Base-by-base conservation (phyloP, 2,113 vertebrate genomes). In the Chloebia gouldiae region DNA sequence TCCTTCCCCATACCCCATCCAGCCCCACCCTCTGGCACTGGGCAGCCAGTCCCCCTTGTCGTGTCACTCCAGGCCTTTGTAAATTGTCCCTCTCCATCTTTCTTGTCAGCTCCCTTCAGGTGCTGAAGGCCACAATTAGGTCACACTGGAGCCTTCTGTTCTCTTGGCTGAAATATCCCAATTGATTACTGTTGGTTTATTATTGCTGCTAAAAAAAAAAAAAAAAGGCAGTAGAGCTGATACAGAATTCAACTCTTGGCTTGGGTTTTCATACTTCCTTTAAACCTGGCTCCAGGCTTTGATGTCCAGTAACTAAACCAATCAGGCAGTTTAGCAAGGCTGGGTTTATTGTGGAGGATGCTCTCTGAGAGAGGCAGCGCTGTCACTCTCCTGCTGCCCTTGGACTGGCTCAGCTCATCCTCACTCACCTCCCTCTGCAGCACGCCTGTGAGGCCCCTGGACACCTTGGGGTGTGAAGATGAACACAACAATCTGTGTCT, bases 391-490 rank as follows among this genome's bases (percentile, higher is more conserved):
- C 64, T 37, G 47, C 68, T 64, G 18, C 27, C 30, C 53, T 37
- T 20, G 37, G 7, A 2, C 21, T 31, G 24, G 44, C 18, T 30
- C 3, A 23, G 61, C 60, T 60, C 51, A 42, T 28, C 37, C 47
- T 6, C 2, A 0, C 33, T 37, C 33, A 31, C 20, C 49, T 56
- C 28, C 28, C 37, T 47, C 39, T 33, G 45, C 92, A 72, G 61
- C 44, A 44, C 0, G 0, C 17, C 33, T 7, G 19, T 0, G 8
- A 53, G 21, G 42, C 33, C 8, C 0, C 61, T 4, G 50, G 24
- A 11, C 51, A 40, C 60, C 77, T 22, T 1, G 0, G 37, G 24
- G 27, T 8, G 4, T 2, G 44, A 79, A 20, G 51, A 61, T 30
- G 65, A 20, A 15, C 10, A 54, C 16, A 61, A 7, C 10, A 11